These are phyloP conservation scores for Clarias platycephalus DNA, from an alignment of 2,797 vertebrate species.

Conservation along the genomic window DNA sequence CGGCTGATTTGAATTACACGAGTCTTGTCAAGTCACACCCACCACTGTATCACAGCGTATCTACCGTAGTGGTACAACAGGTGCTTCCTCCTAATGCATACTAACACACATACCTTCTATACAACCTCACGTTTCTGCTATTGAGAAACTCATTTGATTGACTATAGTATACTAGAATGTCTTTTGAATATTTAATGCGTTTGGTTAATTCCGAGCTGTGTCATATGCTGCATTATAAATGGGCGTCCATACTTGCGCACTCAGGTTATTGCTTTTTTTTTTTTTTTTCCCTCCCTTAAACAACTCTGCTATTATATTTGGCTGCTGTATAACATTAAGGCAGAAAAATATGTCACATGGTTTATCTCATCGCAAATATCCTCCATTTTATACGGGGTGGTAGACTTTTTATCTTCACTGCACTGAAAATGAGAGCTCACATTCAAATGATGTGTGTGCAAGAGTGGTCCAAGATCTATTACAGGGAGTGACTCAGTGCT, in stretches of 20 bases:
- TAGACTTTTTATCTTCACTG: not conserved
- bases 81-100: too few species aligned
- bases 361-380: not conserved
- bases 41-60: not conserved
- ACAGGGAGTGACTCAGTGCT: not conserved
- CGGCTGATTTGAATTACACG: not conserved
- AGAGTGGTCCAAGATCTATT: slow-evolving; percentile 8
- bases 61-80: not conserved
- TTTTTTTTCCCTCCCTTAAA: not conserved
- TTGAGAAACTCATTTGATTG: not conserved
- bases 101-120: too few species aligned
- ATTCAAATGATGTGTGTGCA: not conserved
- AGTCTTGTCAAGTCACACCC: not conserved
- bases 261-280: not conserved
- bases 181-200: not conserved
- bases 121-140: too few species aligned
- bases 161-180: not conserved
- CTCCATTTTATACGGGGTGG: not conserved
- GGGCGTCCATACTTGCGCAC: not conserved
- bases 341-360: not conserved
- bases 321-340: not conserved
- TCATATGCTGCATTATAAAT: not conserved
- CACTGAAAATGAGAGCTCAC: too few species aligned
- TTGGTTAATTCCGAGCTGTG: not conserved
- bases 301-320: not conserved